These are phyloP conservation scores for Papilio xuthus DNA, from an alignment of 1,140 invertebrate genomes.

Conservation along the genomic window DNA sequence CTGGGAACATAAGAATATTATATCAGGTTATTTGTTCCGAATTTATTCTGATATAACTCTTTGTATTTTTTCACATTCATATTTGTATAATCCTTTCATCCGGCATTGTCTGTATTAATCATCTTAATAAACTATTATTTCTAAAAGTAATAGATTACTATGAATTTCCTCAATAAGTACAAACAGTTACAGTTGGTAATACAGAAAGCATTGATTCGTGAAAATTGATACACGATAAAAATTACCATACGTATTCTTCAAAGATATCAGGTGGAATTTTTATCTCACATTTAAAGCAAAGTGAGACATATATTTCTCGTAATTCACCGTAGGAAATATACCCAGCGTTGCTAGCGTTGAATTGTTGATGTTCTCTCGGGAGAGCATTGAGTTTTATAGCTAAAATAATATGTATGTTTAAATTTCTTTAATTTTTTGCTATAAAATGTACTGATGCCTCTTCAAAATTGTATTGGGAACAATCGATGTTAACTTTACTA, in stretches of 20 bases:
- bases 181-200: background rate
- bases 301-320: slow-evolving; percentile 18
- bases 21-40: too few species aligned
- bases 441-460: too few species aligned
- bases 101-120: too few species aligned
- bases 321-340: slow-evolving; percentile 11
- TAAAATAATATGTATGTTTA: background rate
- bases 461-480: too few species aligned
- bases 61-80: too few species aligned
- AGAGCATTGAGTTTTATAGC: slow-evolving; percentile 8
- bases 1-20: too few species aligned
- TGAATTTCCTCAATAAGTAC: background rate
- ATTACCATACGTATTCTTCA: background rate
- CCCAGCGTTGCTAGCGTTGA: background rate
- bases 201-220: background rate
- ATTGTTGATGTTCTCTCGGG: slow-evolving; percentile 1
- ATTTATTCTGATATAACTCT: too few species aligned
- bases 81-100: too few species aligned
- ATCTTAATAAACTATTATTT: too few species aligned
- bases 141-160: background rate
- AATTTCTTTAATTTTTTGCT: too few species aligned
- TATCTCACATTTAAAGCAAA: slow-evolving; percentile 7
- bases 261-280: slow-evolving; percentile 5
- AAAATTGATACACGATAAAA: slow-evolving; percentile 19
- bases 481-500: too few species aligned